phyloP scores from a whole-genome alignment of 2,113 vertebrate genomes.

The Tringa solitaria region DNA sequence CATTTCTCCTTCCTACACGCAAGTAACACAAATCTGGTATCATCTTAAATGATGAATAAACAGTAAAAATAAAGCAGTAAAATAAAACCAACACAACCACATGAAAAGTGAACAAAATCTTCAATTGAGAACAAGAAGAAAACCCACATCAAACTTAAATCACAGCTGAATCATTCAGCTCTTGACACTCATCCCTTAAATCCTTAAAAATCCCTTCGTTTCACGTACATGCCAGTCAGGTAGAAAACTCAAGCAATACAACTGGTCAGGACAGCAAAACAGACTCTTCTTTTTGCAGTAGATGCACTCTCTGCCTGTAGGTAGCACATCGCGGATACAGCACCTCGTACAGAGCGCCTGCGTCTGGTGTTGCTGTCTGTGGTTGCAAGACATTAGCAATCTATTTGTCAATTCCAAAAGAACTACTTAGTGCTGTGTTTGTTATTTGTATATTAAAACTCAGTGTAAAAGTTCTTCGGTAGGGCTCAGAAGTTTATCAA shows the following conservation, averaged over 20 bases:
- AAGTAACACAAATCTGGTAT: background rate
- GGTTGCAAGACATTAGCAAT: background rate
- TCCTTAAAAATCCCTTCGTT: background rate
- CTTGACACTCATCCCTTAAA: background rate
- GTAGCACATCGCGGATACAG: fast-evolving
- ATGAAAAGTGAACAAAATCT: background rate
- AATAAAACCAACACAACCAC: background rate
- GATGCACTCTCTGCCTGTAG: background rate
- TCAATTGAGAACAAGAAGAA: background rate
- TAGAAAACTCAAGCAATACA: background rate
- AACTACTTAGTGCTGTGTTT: background rate
- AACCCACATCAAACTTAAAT: background rate
- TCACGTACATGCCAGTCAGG: background rate
- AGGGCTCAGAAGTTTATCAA: background rate
- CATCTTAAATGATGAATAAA: background rate
- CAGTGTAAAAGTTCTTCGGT: background rate
- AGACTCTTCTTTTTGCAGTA: background rate
- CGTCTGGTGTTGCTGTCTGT: background rate
- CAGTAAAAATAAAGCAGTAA: background rate
- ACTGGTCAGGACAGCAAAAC: background rate
- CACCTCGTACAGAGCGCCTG: background rate
- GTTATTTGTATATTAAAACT: background rate
- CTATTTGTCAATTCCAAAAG: background rate
- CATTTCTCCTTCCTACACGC: background rate
- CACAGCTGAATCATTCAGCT: background rate